Evolutionary conservation across 2,113 vertebrate genomes (phyloP), one percentile per base, ranked within the genome.

Genomic region (Melospiza melodia): DNA sequence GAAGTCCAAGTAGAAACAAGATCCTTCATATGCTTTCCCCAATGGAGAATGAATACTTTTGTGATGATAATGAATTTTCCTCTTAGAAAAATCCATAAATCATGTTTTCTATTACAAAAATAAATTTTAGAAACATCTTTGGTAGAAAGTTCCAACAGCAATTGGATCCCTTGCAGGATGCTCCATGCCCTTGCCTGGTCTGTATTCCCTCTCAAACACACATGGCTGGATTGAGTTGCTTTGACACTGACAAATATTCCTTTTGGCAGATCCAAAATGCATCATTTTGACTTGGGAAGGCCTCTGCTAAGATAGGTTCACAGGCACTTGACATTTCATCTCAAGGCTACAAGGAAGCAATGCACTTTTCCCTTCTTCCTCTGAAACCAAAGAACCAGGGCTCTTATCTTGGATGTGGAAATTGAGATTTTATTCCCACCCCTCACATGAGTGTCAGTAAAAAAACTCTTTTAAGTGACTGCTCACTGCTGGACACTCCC

Each of bases 1-100:
- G 24, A 72, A 89, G 13, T 57, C 52, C 57, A 89, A 89, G 66
- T n/a, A 31, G 89, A 94, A 96, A 92, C 30, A 72, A 82, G 76
- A 87, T 58, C 89, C 19, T 81, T 67, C 23, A 44, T 65, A 46
- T 82, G 28, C 61, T 75, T 87, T 94, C 41, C 65, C 27, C 49
- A 54, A 6, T 9, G 35, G 28, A 74, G 23, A 31, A 82, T 37
- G 24, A 78, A 23, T 84, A 52, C 51, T 78, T 91, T 85, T 46
- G 5, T 81, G 61, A 86, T 44, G 93, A 76, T 49, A 94, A 84
- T 61, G 76, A 87, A 57, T 57, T 82, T 89, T 84, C 27, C 52
- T 54, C 81, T 65, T 44, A 78, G 24, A 94, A 95, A 89, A 78
- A 65, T 84, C 58, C 58, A 44, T 25, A 59, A 88, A 90, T 58